Percentiles rank a stretch among this genome's conserved stretches.
phyloP scores from a whole-genome alignment of 2,797 vertebrate genomes.

The Poecilia picta region DNA sequence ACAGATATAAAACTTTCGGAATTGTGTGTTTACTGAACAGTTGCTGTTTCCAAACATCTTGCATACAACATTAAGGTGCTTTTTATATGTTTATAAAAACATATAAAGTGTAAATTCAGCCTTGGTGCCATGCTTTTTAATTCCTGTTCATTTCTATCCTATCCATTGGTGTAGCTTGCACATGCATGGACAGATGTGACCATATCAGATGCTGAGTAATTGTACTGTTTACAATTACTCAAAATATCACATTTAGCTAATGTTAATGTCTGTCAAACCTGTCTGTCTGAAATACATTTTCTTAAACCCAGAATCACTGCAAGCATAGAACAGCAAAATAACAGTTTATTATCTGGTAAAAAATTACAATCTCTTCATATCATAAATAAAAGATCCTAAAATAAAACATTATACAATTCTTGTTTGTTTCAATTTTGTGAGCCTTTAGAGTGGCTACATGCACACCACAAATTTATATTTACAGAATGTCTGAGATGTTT shows the following conservation, averaged over 20 bases:
- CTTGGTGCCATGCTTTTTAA: slow-evolving; percentile 16
- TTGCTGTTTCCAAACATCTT: background rate
- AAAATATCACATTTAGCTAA: background rate
- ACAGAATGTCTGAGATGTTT: background rate
- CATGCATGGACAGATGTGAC: slow-evolving; percentile 28
- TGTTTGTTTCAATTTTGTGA: slow-evolving; percentile 29
- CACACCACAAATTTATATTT: background rate
- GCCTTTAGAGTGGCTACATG: slow-evolving; percentile 7
- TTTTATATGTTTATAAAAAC: background rate
- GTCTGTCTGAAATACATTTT: background rate
- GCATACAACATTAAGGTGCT: background rate
- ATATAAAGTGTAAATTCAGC: slow-evolving; percentile 45
- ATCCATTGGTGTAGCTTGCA: slow-evolving; percentile 52
- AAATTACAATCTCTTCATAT: slow-evolving; percentile 64
- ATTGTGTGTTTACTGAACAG: background rate
- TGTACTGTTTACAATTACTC: background rate
- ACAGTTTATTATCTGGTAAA: slow-evolving; percentile 71
- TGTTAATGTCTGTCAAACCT: background rate
- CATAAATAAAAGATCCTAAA: slow-evolving; percentile 74
- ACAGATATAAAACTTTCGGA: background rate
- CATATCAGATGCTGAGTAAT: slow-evolving; percentile 14
- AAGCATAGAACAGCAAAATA: slow-evolving; percentile 29
- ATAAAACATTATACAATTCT: slow-evolving; percentile 65
- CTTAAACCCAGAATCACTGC: background rate
- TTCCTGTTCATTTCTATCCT: slow-evolving; percentile 29